Conservation (phyloP, 1,140 invertebrate genomes). For the Panonychus citri region DNA sequence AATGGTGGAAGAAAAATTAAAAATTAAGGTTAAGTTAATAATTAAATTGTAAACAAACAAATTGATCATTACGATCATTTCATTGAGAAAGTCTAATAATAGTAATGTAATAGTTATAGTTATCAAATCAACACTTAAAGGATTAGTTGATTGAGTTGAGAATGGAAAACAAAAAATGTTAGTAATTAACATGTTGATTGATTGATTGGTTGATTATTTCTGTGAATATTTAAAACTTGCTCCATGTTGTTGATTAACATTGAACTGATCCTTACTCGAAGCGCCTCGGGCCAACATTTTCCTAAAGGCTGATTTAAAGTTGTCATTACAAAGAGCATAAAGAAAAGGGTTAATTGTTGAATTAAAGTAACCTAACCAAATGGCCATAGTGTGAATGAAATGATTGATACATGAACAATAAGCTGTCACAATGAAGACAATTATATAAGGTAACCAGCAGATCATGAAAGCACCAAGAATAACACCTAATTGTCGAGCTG, state of each 20-base stretch:
- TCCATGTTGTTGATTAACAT: background rate
- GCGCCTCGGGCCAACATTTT: slow-evolving; percentile 22
- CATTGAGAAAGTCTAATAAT: no score
- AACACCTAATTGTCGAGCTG: slow-evolving; percentile 36
- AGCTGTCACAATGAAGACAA: slow-evolving; percentile 35
- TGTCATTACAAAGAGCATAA: slow-evolving; percentile 32
- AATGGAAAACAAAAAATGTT: no score
- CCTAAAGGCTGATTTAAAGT: slow-evolving; percentile 30
- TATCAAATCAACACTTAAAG: no score
- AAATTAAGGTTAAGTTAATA: no score
- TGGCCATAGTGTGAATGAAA: slow-evolving; percentile 24
- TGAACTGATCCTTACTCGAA: background rate
- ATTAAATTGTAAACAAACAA: no score
- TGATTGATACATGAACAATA: slow-evolving; percentile 30
- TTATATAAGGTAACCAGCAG: slow-evolving; percentile 39
- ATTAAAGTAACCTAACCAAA: slow-evolving; percentile 33
- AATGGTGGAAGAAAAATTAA: no score
- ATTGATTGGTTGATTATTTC: background rate
- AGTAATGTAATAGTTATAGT: no score
- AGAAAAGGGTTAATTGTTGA: slow-evolving; percentile 33
- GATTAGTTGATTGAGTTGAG: no score
- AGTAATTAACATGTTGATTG: no score
- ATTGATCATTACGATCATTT: no score
- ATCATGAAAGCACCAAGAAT: slow-evolving; percentile 38
- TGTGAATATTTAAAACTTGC: background rate